Evolutionary conservation across 1,140 invertebrate genomes (phyloP), one percentile per base, ranked within the genome.

Genomic region (Cepaea nemoralis): DNA sequence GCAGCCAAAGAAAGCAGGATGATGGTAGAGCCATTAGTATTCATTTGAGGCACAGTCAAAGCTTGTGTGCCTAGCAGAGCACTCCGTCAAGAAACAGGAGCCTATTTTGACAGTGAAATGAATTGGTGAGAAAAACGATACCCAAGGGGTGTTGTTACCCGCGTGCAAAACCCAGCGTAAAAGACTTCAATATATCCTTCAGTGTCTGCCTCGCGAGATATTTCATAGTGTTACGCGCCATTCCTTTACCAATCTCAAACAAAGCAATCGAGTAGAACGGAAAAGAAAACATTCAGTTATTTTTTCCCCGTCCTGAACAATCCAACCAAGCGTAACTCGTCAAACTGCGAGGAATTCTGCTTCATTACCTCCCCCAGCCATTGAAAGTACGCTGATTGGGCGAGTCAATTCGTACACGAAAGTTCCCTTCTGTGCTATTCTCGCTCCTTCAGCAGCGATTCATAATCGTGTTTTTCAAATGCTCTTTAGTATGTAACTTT

Each of bases 361-460:
- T 63, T 63, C 59, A 63, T 63, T 63, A 63, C 59, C n/a, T 63
- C 59, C 59, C 59, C 59, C 22, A 63, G 59, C 59, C 59, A 63
- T 63, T 63, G 8, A 63, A 63, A 14, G 59, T 31, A 2, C n/a
- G 59, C 59, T 63, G 59, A 63, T 63, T 63, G n/a, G 59, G 59
- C 59, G 59, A 63, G 59, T 63, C 59, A 63, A 63, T 63, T 63
- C n/a, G 59, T 63, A 63, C 59, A 6, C 16, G 27, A 63, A 63
- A 63, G 59, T 27, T n/a, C 59, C 59, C 59, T 31, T 63, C 33
- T 31, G 12, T 22, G 50, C n/a, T 14, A 3, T 63, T 63, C 6
- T 63, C 22, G 27, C 10, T 16, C 12, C 3, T 31, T 8, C 10
- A 14, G n/a, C 10, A 10, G n/a, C 6, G 5, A 22, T 19, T 2